Base-by-base conservation (phyloP, 2,113 vertebrate genomes). In the Choloepus hoffmanni region DNA sequence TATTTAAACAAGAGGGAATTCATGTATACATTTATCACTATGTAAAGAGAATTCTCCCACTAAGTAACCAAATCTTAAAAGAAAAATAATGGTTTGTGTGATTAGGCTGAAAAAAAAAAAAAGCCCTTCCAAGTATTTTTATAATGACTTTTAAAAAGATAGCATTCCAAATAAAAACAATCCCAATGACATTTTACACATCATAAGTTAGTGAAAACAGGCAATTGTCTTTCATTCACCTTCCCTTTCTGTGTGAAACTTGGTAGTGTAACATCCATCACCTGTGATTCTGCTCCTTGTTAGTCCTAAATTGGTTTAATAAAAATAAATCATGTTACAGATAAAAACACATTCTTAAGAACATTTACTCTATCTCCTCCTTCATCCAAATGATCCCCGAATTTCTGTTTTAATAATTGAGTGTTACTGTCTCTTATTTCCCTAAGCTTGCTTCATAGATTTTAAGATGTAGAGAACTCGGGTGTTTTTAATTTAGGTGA, bases 251-350 rank as follows among this genome's bases (percentile, higher is more conserved):
- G 0, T 97, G 53, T 63, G 28, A 67, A 72, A 85, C 50, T 62
- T 68, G 28, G 26, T 43, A 60, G 74, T 74, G 50, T 33, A 94
- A 68, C 3, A 43, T 68, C 28, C 23, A 58, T 88, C 16, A 86
- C 13, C 36, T 40, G 40, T 43, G 60, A 7, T 79, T 73, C 24
- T 19, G 58, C 8, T 93, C 6, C 30, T 92, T 43, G 7, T 40
- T 89, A 73, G n/a, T 60, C 68, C 26, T 92, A 83, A 63, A 73
- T 16, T 58, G 16, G 36, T 40, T 85, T 90, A 78, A 95, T 58
- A 12, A 63, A 96, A 96, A 36, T 13, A 86, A 94, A 83, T 86
- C 58, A 86, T 36, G 79, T 83, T 63, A 83, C 2, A 73, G 45
- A 85, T 88, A 55, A 93, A 58, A 86, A 86, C 50, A 8, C 81